Conservation (phyloP, 2,797 vertebrate species). For the Sternarchorhynchus goeldii region DNA sequence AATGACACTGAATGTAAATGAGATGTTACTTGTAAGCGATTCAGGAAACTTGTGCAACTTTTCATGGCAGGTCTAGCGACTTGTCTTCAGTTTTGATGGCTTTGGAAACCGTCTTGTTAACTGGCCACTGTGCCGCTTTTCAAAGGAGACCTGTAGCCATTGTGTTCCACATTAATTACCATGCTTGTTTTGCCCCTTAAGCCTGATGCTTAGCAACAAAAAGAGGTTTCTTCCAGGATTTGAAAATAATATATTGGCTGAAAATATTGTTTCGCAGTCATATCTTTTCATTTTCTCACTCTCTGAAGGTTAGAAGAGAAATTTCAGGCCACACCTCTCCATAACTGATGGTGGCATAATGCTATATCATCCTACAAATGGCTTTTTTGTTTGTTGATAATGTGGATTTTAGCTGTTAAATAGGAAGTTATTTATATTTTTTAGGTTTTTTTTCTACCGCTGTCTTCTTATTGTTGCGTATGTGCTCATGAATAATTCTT, state of each 20-base stretch:
- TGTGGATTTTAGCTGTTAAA: background rate
- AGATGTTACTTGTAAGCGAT: constrained; percentile 6
- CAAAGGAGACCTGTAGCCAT: background rate
- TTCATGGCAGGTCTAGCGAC: constrained; percentile 8
- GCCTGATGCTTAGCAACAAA: background rate
- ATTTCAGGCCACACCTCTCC: background rate
- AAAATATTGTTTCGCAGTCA: background rate
- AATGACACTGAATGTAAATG: background rate
- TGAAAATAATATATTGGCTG: background rate
- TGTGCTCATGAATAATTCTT: background rate
- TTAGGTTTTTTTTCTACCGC: no score
- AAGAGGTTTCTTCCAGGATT: background rate
- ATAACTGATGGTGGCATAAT: background rate
- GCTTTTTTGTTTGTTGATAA: background rate
- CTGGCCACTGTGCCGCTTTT: constrained; percentile 3
- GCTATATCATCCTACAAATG: background rate
- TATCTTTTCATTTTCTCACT: constrained; percentile 2
- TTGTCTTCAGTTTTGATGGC: constrained; percentile 30
- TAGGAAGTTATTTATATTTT: no score
- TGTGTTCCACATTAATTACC: constrained; percentile 29
- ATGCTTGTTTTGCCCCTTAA: constrained; percentile 15
- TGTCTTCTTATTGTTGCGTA: background rate
- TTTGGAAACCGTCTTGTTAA: constrained; percentile 16
- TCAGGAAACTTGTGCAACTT: constrained; percentile 31
- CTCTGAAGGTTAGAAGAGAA: constrained; percentile 8